These are phyloP conservation scores for Phania funesta DNA, from an alignment of 2,888 invertebrate genomes.

Conservation along the genomic window DNA sequence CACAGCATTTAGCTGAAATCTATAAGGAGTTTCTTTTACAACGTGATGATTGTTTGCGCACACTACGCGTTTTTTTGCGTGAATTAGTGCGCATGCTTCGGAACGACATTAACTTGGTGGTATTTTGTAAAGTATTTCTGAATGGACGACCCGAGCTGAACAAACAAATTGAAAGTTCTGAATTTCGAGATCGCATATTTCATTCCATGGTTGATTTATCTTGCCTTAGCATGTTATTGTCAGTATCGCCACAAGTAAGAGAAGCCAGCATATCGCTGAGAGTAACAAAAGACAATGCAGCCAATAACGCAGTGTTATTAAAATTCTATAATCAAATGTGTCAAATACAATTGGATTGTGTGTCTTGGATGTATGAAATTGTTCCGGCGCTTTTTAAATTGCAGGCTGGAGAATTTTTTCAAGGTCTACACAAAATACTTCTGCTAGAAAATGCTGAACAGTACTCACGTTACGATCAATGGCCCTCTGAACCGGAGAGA, in stretches of 20 bases:
- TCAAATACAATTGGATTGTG: constrained; percentile 90
- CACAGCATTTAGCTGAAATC: constrained; percentile 91
- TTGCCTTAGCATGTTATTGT: constrained; percentile 91
- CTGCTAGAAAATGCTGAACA: constrained; percentile 89
- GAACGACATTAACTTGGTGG: constrained; percentile 89
- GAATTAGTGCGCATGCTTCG: constrained; percentile 93
- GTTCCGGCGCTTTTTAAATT: constrained; percentile 89
- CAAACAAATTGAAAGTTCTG: constrained; percentile 83
- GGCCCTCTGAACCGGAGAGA: constrained; percentile 96
- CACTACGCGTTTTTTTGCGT: constrained; percentile 90
- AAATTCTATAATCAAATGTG: constrained; percentile 81
- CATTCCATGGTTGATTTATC: constrained; percentile 91
- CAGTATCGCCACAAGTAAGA: constrained; percentile 86
- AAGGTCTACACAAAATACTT: constrained; percentile 89
- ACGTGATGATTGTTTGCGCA: constrained; percentile 94
- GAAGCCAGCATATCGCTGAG: constrained; percentile 83
- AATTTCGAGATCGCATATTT: constrained; percentile 91
- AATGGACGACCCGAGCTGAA: constrained; percentile 83
- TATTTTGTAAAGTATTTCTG: constrained; percentile 89
- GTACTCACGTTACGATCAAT: constrained; percentile 91
- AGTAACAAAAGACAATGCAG: constrained; percentile 81
- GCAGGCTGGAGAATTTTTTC: constrained; percentile 86
- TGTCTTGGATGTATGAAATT: constrained; percentile 93
- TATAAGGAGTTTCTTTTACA: constrained; percentile 92
- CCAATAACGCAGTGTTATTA: constrained; percentile 75